Conservation (phyloP, 2,113 vertebrate genomes). For the Nothocercus julius region DNA sequence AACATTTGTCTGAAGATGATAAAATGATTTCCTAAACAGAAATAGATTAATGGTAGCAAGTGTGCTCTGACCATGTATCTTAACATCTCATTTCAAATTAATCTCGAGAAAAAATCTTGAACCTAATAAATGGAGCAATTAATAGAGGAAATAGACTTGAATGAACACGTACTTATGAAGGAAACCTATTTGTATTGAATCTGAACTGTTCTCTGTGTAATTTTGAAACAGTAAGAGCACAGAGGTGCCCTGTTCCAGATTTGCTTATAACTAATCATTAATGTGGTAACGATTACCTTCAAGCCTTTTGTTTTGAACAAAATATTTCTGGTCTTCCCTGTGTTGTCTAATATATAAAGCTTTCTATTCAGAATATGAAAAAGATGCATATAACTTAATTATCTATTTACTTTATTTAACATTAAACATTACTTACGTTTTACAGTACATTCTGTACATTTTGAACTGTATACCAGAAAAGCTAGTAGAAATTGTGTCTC, state of each 20-base stretch:
- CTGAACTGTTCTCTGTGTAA: background rate
- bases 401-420: background rate
- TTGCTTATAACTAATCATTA: background rate
- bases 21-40: background rate
- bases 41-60: background rate
- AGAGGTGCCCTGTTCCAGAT: background rate
- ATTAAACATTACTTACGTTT: background rate
- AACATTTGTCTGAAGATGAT: background rate
- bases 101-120: background rate
- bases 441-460: background rate
- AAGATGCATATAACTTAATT: background rate
- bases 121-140: background rate
- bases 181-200: background rate
- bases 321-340: background rate
- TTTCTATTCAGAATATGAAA: background rate
- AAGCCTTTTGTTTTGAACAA: background rate
- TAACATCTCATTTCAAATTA: background rate
- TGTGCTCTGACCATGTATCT: background rate
- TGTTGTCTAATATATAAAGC: background rate
- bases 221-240: background rate
- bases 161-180: background rate
- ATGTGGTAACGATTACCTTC: background rate
- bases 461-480: background rate
- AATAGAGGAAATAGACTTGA: constrained; percentile 4
- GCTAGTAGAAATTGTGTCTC: background rate